Percentiles rank a stretch among this genome's conserved stretches.
These are phyloP conservation scores for Acanthis flammea DNA, from an alignment of 2,797 vertebrate genomes.

Conservation along the genomic window DNA sequence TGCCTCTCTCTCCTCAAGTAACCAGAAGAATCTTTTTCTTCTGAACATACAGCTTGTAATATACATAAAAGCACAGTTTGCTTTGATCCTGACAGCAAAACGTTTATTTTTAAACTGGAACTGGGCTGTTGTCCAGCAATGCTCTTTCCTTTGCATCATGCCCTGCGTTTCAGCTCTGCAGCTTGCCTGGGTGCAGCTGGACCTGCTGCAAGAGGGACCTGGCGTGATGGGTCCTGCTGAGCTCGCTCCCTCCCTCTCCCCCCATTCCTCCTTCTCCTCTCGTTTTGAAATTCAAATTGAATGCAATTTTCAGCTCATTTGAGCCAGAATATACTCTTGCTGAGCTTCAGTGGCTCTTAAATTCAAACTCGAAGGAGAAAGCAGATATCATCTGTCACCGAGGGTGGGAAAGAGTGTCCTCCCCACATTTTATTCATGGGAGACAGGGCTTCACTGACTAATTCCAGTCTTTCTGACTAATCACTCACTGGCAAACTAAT, in stretches of 20 bases:
- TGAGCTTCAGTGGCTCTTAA: slow-evolving; percentile 85
- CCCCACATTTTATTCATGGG: slow-evolving; percentile 69
- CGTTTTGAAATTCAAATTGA: slow-evolving; percentile 88
- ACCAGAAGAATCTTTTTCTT: slow-evolving; percentile 64
- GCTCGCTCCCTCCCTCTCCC: not conserved
- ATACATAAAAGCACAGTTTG: slow-evolving; percentile 73
- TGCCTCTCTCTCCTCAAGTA: slow-evolving; percentile 37
- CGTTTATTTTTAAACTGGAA: slow-evolving; percentile 79
- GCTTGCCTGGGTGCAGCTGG: slow-evolving; percentile 46
- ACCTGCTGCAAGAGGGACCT: slow-evolving; percentile 55
- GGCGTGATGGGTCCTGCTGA: slow-evolving; percentile 55
- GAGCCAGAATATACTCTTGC: slow-evolving; percentile 85
- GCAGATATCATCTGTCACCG: slow-evolving; percentile 85
- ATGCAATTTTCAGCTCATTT: slow-evolving; percentile 88
- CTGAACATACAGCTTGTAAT: slow-evolving; percentile 66
- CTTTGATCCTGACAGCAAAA: slow-evolving; percentile 79
- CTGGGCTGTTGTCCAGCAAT: slow-evolving; percentile 76
- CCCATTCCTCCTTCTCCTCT: slow-evolving; percentile 34
- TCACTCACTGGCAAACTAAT: slow-evolving; percentile 73
- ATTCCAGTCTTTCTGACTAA: slow-evolving; percentile 72
- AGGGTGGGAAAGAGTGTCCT: slow-evolving; percentile 66
- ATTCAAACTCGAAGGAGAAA: slow-evolving; percentile 81
- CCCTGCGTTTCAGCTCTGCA: slow-evolving; percentile 61
- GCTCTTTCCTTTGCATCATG: slow-evolving; percentile 67
- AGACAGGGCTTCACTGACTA: slow-evolving; percentile 67